phyloP scores from a whole-genome alignment of 2,888 invertebrate genomes.

The Hyalella azteca region DNA sequence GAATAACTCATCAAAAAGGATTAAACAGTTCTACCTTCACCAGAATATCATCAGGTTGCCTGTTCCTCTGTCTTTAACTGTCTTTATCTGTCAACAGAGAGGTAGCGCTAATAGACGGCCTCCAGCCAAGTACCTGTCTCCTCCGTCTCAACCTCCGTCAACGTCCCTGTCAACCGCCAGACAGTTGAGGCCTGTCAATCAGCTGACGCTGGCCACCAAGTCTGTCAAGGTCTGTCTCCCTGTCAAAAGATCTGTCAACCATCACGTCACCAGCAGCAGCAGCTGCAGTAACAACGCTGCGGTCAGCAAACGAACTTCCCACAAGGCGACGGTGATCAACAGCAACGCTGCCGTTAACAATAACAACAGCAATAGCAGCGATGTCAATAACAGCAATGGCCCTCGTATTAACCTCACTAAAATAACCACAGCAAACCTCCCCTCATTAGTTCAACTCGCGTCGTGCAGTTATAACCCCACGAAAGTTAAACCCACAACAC shows the following conservation, averaged over 20 bases:
- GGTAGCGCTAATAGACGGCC: slow-evolving; percentile 25
- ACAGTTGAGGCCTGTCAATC: slow-evolving; percentile 12
- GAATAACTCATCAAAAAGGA: no score
- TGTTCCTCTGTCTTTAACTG: no score
- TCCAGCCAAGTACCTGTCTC: slow-evolving; percentile 15
- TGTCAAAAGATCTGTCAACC: not conserved
- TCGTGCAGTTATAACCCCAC: not conserved
- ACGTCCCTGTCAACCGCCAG: not conserved
- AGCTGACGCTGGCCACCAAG: slow-evolving; percentile 13
- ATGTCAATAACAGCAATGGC: not conserved
- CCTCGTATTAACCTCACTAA: slow-evolving; percentile 2
- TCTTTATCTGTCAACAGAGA: not conserved
- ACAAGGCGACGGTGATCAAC: not conserved
- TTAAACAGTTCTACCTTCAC: no score
- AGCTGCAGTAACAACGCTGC: not conserved
- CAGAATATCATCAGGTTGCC: no score
- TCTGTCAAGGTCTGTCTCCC: not conserved
- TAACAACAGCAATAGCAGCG: not conserved
- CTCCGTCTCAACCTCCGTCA: not conserved
- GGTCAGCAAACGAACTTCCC: not conserved
- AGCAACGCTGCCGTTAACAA: not conserved
- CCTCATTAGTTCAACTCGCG: not conserved
- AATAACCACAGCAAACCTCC: not conserved
- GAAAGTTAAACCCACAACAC: not conserved
- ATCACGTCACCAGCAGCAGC: not conserved